A percentile compares a stretch with the other conserved stretches of the same genome.
phyloP scores from a whole-genome alignment of 2,797 vertebrate genomes.

The Thripadectes ignobilis region DNA sequence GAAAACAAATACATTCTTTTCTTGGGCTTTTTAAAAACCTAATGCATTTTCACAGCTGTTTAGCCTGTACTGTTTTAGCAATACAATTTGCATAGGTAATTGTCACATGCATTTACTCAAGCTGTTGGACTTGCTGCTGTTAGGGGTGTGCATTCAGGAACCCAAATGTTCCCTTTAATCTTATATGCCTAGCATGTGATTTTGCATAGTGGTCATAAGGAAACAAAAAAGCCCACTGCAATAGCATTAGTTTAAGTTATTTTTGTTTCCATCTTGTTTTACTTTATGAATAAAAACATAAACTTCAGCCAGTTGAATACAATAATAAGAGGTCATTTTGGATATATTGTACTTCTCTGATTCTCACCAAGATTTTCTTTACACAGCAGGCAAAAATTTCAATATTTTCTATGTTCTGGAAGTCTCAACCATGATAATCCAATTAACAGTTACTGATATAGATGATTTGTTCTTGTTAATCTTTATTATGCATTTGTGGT shows the following conservation, averaged over 20 bases:
- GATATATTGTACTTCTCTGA: neutral
- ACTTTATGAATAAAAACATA: neutral
- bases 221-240: neutral
- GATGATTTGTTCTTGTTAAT: neutral
- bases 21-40: neutral
- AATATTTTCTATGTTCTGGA: neutral
- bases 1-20: neutral
- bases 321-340: neutral
- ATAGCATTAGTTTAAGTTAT: neutral
- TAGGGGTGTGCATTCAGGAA: neutral
- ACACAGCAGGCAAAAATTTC: neutral
- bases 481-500: neutral
- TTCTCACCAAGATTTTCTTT: neutral
- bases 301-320: neutral
- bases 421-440: neutral
- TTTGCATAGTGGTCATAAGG: neutral
- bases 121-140: neutral
- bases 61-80: neutral
- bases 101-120: neutral
- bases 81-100: neutral
- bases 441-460: neutral
- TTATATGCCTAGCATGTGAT: neutral
- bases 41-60: neutral
- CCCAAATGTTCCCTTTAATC: neutral
- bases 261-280: neutral